These are phyloP conservation scores for Asobara japonica DNA, from an alignment of 1,140 invertebrate genomes.

Conservation along the genomic window DNA sequence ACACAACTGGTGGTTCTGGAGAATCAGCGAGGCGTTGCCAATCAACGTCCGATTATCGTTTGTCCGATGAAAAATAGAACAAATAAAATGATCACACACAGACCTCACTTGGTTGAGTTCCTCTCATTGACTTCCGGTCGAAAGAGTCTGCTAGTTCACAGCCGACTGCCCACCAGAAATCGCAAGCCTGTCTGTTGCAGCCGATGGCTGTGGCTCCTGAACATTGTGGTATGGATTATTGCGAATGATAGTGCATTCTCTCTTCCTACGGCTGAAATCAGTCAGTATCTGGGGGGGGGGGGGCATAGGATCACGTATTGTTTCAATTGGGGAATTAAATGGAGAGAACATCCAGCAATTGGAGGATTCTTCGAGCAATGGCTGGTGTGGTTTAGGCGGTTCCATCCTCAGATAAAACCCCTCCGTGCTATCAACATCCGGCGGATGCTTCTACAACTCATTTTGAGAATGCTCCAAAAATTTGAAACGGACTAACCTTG, in stretches of 20 bases:
- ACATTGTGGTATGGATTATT: constrained; percentile 17
- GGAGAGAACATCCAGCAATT: background rate
- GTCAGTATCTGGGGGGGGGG: background rate
- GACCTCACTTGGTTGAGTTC: constrained; percentile 11
- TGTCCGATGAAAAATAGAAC: constrained; percentile 19
- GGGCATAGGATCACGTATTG: background rate
- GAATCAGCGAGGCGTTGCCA: constrained; percentile 34
- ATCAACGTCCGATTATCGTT: constrained; percentile 34
- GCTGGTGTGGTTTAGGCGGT: no score
- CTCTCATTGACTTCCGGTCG: constrained; percentile 32
- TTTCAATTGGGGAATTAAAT: constrained; percentile 5
- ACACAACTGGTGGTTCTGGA: background rate
- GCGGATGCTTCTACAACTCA: background rate
- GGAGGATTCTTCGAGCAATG: background rate
- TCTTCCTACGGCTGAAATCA: background rate
- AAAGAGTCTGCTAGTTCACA: constrained; percentile 21
- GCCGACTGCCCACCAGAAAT: constrained; percentile 27
- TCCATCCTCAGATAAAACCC: no score
- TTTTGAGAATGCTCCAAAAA: background rate
- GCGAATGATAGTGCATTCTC: constrained; percentile 11
- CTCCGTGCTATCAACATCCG: background rate
- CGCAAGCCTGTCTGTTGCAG: constrained; percentile 30
- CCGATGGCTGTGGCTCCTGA: background rate
- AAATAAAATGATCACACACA: constrained; percentile 16
- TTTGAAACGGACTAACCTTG: no score